Evolutionary conservation across 2,888 invertebrate genomes (phyloP).

Genomic region (Myopa testacea): DNA sequence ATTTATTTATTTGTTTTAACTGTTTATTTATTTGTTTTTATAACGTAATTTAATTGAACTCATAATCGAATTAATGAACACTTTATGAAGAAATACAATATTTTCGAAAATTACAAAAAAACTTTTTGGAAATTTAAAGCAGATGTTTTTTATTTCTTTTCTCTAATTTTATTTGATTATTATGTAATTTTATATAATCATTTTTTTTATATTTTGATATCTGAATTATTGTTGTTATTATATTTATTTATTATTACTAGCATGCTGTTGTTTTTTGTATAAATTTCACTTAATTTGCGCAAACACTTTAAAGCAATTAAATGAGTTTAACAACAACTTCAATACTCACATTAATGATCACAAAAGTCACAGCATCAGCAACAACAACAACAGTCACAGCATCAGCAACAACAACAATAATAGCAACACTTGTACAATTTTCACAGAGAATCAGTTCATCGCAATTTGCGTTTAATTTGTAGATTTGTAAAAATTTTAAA

Average conservation of each 20-base stretch:
- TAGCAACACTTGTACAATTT: conserved; percentile 44
- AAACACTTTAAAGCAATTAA: conserved; percentile 4
- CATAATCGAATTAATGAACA: too few relatives aligned
- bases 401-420: conserved; percentile 34
- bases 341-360: too few relatives aligned
- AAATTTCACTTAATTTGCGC: conserved; percentile 23
- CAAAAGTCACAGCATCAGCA: neutral
- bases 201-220: too few relatives aligned
- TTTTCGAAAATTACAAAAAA: too few relatives aligned
- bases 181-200: too few relatives aligned
- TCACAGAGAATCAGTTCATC: conserved; percentile 32
- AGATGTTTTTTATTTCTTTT: too few relatives aligned
- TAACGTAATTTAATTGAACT: too few relatives aligned
- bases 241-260: neutral
- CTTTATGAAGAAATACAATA: too few relatives aligned
- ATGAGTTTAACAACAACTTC: conserved; percentile 27
- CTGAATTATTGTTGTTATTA: neutral
- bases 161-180: too few relatives aligned
- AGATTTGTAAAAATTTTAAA: conserved; percentile 25
- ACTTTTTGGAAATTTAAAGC: too few relatives aligned
- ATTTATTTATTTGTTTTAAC: too few relatives aligned
- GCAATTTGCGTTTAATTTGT: conserved; percentile 37
- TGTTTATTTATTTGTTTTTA: too few relatives aligned
- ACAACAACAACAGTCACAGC: conserved; percentile 38
- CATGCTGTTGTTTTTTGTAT: neutral